Conservation (phyloP, 2,113 vertebrate genomes). For the Kobus ellipsiprymnus region DNA sequence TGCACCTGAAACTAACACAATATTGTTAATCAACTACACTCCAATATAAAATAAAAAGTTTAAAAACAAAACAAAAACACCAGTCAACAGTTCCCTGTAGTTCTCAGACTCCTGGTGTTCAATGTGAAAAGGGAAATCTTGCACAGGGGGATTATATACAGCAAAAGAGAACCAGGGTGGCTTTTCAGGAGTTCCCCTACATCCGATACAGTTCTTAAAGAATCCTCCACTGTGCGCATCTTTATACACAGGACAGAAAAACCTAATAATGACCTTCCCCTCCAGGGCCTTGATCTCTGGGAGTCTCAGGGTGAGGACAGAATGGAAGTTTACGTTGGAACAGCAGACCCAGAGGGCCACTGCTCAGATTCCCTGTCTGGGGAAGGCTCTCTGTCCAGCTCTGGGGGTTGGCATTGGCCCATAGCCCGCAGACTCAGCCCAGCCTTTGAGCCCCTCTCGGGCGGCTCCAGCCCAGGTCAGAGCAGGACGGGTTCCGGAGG, state of each 20-base stretch:
- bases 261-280: background rate
- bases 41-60: background rate
- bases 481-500: background rate
- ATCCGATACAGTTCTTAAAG: background rate
- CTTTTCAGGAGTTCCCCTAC: background rate
- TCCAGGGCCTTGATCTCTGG: background rate
- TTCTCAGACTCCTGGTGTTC: background rate
- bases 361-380: rapidly evolving
- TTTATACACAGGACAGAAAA: background rate
- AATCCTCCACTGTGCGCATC: background rate
- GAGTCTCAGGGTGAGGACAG: background rate
- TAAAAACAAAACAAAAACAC: background rate
- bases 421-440: background rate
- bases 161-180: background rate
- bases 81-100: background rate
- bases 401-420: background rate
- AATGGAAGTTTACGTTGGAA: too few relatives aligned
- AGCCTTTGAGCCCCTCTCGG: background rate
- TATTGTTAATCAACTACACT: background rate
- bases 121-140: background rate
- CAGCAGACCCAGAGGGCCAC: rapidly evolving
- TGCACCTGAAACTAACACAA: background rate
- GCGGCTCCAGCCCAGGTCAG: background rate
- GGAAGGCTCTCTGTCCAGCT: background rate
- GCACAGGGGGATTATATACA: background rate